Evolutionary conservation across 2,888 invertebrate genomes (phyloP), one percentile per base, ranked within the genome.

Genomic region (Ecliptopera silaceata): DNA sequence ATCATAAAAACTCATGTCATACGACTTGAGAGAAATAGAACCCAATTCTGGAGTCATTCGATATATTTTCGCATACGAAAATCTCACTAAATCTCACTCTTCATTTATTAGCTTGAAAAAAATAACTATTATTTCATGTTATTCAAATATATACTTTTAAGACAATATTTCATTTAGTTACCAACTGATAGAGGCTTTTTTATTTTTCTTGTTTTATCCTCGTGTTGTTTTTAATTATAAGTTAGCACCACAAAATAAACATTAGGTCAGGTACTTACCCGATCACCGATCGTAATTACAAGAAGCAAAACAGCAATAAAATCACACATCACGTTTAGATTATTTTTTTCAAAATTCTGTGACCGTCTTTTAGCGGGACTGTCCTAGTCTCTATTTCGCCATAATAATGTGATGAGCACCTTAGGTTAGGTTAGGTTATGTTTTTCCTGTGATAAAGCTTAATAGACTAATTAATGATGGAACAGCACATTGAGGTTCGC

Each of bases 1-100:
- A 68, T 66, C 64, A 75, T 66, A 72, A 72, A 69, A 74, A 73
- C 54, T 64, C 63, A 57, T 50, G 69, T 63, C 53, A 58, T 57
- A 49, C 34, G 39, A 13, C 43, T 52, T 32, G 29, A n/a, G 32
- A 47, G 4, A 66, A 2, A 31, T 56, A 59, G 66, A 71, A 63
- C 53, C 31, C 31, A 79, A 83, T 83, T 74, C 66, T 74, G 32
- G 31, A 56, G 15, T 22, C 54, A 11, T 12, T 41, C n/a, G 38
- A 50, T 61, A 65, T 4, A 59, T 59, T 5, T 2, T 11, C 22
- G 15, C 13, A 10, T n/a, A n/a, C 32, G 8, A 12, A n/a, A 4
- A 32, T 32, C 8, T 32, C 2, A 32, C 12, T n/a, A 26, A 26
- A 26, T 32, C 32, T 11, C 32, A n/a, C n/a, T n/a, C n/a, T n/a